These are phyloP conservation scores for Sinhomidia bicolor DNA, from an alignment of 2,888 invertebrate genomes.

Conservation along the genomic window DNA sequence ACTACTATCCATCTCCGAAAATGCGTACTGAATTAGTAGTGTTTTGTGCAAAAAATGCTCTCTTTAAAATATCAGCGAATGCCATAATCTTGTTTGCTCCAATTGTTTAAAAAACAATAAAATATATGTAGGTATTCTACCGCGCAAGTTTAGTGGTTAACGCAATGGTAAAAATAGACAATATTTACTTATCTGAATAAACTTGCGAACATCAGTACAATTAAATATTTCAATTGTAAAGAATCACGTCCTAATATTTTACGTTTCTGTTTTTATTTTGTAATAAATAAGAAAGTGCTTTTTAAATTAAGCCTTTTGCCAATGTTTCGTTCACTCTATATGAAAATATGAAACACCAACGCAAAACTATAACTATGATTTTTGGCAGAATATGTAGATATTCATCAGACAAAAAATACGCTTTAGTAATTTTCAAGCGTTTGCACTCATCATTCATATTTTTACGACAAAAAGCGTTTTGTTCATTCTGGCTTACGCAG, in stretches of 20 bases:
- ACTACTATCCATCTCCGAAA: background rate
- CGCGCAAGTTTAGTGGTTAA: too few relatives aligned
- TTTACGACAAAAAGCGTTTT: background rate
- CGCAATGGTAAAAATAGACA: background rate
- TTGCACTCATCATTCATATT: background rate
- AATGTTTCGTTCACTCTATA: too few relatives aligned
- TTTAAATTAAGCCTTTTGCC: too few relatives aligned
- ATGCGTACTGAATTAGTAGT: constrained; percentile 3
- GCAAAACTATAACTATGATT: background rate
- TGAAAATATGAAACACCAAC: too few relatives aligned
- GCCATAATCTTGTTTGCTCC: background rate
- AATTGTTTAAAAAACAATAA: too few relatives aligned
- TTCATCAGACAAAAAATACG: too few relatives aligned
- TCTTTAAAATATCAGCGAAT: too few relatives aligned
- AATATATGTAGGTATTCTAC: too few relatives aligned
- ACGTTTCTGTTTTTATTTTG: too few relatives aligned
- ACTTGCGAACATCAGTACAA: background rate
- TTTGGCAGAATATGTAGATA: background rate
- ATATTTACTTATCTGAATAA: background rate
- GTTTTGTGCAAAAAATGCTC: constrained; percentile 1
- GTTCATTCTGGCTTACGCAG: background rate
- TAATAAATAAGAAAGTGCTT: too few relatives aligned
- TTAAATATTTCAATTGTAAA: background rate
- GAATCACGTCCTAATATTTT: background rate
- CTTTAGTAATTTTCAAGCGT: background rate